These are phyloP conservation scores for Sialis lutaria DNA, from an alignment of 2,888 invertebrate genomes.

Conservation along the genomic window DNA sequence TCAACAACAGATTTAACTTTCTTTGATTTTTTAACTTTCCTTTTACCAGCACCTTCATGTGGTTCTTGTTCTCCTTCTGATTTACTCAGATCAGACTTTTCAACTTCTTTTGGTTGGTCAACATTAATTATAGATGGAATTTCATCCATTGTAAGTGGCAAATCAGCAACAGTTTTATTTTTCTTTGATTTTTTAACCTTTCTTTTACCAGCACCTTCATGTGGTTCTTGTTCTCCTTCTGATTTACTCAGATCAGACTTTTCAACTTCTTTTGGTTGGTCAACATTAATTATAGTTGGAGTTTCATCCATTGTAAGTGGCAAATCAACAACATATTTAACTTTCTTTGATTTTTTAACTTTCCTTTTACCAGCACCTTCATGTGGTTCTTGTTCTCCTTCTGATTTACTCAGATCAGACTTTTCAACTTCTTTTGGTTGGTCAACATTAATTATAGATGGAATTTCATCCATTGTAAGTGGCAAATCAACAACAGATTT, in stretches of 20 bases:
- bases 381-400: too few relatives aligned
- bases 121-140: not conserved
- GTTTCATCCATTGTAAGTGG: not conserved
- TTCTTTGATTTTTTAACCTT: not conserved
- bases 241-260: too few relatives aligned
- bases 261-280: too few relatives aligned
- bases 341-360: not conserved
- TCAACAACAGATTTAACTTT: not conserved
- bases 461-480: not conserved
- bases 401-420: too few relatives aligned
- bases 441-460: not conserved
- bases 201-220: not conserved
- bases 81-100: not conserved
- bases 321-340: not conserved
- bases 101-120: not conserved
- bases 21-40: slow-evolving; percentile 5
- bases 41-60: slow-evolving; percentile 3
- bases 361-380: too few relatives aligned
- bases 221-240: not conserved
- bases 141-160: not conserved
- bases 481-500: slow-evolving; percentile 1
- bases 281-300: not conserved
- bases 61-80: not conserved
- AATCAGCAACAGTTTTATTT: slow-evolving; percentile 11
- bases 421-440: too few relatives aligned